Percentiles rank a stretch among this genome's conserved stretches.
Conservation (phyloP, 2,797 vertebrate genomes). For the Malacoraja senta region DNA sequence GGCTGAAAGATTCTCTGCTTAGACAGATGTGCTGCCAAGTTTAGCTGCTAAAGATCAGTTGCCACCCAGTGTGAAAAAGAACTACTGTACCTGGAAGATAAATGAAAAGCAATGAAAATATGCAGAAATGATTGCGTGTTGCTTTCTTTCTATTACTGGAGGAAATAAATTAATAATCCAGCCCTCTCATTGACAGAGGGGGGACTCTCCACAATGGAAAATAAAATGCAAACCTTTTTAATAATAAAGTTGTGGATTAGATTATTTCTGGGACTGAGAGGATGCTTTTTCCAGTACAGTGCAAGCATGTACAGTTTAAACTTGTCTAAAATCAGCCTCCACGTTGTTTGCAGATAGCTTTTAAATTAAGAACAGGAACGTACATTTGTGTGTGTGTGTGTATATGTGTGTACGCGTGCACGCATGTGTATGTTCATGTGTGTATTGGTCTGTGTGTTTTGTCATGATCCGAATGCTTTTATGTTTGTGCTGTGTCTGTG, state of each 20-base stretch:
- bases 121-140: background rate
- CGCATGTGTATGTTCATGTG: too few relatives aligned
- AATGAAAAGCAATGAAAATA: background rate
- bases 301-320: background rate
- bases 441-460: too few relatives aligned
- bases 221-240: constrained; percentile 34
- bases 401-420: too few relatives aligned
- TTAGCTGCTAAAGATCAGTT: background rate
- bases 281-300: background rate
- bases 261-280: background rate
- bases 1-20: constrained; percentile 43
- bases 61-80: constrained; percentile 37
- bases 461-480: too few relatives aligned
- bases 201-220: constrained; percentile 37
- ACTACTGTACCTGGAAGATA: constrained; percentile 31
- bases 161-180: rapidly evolving
- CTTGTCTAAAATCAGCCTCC: background rate
- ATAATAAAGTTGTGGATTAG: constrained; percentile 28
- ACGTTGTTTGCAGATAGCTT: background rate
- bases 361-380: background rate
- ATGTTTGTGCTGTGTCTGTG: too few relatives aligned
- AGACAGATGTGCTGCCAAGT: constrained; percentile 42
- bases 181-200: background rate
- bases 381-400: background rate
- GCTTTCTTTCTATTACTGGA: background rate